These are phyloP conservation scores for Bicyclus anynana DNA, from an alignment of 1,140 invertebrate species.

Conservation along the genomic window DNA sequence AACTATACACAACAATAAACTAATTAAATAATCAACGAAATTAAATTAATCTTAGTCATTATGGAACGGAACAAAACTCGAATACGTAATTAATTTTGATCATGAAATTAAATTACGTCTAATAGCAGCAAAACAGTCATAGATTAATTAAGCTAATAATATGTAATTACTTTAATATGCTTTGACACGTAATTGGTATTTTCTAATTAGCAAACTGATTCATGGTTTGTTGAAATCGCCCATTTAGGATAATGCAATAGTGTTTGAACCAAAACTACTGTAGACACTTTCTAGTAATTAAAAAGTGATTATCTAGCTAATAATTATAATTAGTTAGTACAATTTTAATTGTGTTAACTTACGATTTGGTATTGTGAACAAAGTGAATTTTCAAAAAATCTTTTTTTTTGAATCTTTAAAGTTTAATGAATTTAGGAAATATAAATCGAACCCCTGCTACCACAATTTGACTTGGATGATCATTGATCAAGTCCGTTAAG, in stretches of 20 bases:
- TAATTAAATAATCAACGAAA: background rate
- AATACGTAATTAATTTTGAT: background rate
- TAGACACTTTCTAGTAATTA: background rate
- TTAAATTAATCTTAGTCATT: background rate
- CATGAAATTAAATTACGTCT: background rate
- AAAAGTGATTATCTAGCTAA: no score
- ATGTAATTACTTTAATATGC: conserved; percentile 1
- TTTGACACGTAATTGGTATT: conserved; percentile 4
- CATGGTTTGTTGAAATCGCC: conserved; percentile 1
- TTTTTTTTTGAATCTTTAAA: no score
- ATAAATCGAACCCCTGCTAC: no score
- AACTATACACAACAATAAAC: no score
- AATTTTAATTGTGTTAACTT: no score
- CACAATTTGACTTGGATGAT: no score
- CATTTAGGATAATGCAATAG: background rate
- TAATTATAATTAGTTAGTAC: no score
- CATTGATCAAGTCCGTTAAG: no score
- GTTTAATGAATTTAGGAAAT: no score
- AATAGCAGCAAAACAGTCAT: conserved; percentile 1
- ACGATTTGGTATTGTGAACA: no score
- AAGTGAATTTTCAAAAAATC: no score
- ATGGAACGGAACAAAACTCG: background rate
- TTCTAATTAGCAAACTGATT: conserved; percentile 6
- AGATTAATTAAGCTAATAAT: conserved; percentile 4
- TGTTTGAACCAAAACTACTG: background rate